These are phyloP conservation scores for Watsonalla binaria DNA, from an alignment of 2,888 invertebrate species.

Conservation along the genomic window DNA sequence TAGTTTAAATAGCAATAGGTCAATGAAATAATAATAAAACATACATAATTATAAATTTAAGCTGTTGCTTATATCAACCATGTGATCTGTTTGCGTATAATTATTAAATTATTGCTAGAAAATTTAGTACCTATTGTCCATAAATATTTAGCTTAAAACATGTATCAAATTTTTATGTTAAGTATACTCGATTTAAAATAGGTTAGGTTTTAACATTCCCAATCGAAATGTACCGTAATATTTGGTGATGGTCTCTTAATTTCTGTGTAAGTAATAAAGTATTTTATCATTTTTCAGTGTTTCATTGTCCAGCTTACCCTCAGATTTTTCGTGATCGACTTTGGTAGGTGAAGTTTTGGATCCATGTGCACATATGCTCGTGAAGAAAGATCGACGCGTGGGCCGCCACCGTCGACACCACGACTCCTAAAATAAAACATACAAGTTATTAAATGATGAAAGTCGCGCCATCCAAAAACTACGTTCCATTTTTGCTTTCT, in stretches of 20 bases:
- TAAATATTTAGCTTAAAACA: constrained; percentile 48
- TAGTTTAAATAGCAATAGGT: constrained; percentile 79
- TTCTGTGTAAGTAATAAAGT: constrained; percentile 51
- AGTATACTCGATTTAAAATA: constrained; percentile 27
- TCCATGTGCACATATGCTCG: constrained; percentile 62
- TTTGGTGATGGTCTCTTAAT: constrained; percentile 67
- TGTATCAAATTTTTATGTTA: constrained; percentile 43
- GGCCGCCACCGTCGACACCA: constrained; percentile 82
- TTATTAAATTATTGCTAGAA: constrained; percentile 72
- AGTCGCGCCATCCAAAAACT: background rate
- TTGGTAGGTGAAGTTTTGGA: constrained; percentile 60
- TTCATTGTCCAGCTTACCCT: constrained; percentile 56
- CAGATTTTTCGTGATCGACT: constrained; percentile 62
- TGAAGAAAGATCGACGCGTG: constrained; percentile 63
- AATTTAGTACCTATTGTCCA: constrained; percentile 43
- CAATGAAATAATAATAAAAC: constrained; percentile 53
- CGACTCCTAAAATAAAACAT: constrained; percentile 73
- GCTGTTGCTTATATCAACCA: constrained; percentile 51
- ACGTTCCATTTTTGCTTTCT: no score
- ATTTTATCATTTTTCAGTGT: constrained; percentile 33
- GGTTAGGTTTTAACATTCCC: constrained; percentile 35
- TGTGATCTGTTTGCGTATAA: constrained; percentile 72
- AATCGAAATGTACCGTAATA: constrained; percentile 50
- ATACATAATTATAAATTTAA: constrained; percentile 35
- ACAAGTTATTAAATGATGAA: constrained; percentile 1